These are phyloP conservation scores for Dendrolimus punctatus DNA, from an alignment of 1,140 invertebrate genomes.

Conservation along the genomic window DNA sequence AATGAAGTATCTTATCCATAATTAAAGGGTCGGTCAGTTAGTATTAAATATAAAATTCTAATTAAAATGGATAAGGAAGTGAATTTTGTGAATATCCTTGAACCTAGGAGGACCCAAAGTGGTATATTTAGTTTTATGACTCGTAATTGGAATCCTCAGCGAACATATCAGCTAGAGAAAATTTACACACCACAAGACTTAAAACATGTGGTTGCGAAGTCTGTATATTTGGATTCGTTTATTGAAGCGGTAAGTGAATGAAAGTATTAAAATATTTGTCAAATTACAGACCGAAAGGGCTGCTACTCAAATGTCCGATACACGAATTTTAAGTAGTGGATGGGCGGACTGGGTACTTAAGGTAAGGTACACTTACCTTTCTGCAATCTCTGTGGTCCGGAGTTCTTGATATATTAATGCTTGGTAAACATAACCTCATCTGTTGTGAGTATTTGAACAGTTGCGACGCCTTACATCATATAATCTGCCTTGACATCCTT, in stretches of 20 bases:
- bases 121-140: constrained; percentile 57
- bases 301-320: too few relatives aligned
- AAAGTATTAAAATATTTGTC: background rate
- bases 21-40: background rate
- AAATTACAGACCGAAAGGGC: too few relatives aligned
- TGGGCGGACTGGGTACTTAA: too few relatives aligned
- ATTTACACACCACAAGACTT: constrained; percentile 38
- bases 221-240: constrained; percentile 44
- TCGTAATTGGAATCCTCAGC: constrained; percentile 41
- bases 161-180: constrained; percentile 33
- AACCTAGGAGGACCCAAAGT: constrained; percentile 45
- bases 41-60: constrained; percentile 4
- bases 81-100: constrained; percentile 46
- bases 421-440: too few relatives aligned
- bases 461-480: too few relatives aligned
- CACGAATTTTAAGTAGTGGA: too few relatives aligned
- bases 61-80: constrained; percentile 36
- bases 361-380: too few relatives aligned
- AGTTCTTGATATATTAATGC: too few relatives aligned
- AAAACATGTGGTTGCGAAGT: constrained; percentile 41
- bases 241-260: constrained; percentile 45
- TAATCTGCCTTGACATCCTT: too few relatives aligned
- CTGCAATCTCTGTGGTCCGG: too few relatives aligned
- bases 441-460: too few relatives aligned
- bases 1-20: background rate